phyloP scores from a whole-genome alignment of 1,140 invertebrate genomes.

The Drosophila carrolli region DNA sequence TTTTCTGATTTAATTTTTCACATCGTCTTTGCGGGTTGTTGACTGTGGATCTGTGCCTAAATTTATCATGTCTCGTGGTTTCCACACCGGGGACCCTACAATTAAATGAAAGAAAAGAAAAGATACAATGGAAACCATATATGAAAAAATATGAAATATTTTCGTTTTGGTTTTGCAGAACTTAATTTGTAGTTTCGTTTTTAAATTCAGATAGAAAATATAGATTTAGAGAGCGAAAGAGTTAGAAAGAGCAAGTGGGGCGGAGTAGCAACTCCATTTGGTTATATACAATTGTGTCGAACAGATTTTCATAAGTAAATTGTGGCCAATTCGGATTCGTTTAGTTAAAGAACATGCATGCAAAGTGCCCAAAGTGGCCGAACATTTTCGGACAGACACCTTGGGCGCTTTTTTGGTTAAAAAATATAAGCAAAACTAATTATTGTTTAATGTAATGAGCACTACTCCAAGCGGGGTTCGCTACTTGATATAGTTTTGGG shows the following conservation, averaged over 20 bases:
- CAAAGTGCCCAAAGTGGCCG: neutral
- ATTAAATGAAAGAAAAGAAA: conserved; percentile 86
- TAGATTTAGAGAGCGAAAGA: conserved; percentile 45
- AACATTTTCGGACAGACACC: neutral
- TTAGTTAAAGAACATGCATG: conserved; percentile 54
- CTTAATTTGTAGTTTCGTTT: conserved; percentile 48
- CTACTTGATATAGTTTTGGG: conserved; percentile 48
- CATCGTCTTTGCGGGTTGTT: conserved; percentile 85
- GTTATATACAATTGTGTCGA: conserved; percentile 41
- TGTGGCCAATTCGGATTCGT: conserved; percentile 46
- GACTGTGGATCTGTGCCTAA: conserved; percentile 85
- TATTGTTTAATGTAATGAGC: conserved; percentile 67
- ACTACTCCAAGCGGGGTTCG: conserved; percentile 49
- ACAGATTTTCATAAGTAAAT: conserved; percentile 22
- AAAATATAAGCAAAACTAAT: conserved; percentile 75
- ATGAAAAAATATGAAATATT: conserved; percentile 81
- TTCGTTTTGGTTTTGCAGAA: conserved; percentile 43
- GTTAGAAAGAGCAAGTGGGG: conserved; percentile 28
- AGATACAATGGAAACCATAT: conserved; percentile 84
- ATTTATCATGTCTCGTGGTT: conserved; percentile 91
- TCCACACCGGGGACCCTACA: conserved; percentile 96
- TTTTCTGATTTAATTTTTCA: conserved; percentile 84
- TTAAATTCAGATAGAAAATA: conserved; percentile 35
- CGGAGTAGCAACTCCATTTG: conserved; percentile 26
- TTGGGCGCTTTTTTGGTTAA: conserved; percentile 35